phyloP scores from a whole-genome alignment of 2,888 invertebrate genomes.

The Beris chalybata region DNA sequence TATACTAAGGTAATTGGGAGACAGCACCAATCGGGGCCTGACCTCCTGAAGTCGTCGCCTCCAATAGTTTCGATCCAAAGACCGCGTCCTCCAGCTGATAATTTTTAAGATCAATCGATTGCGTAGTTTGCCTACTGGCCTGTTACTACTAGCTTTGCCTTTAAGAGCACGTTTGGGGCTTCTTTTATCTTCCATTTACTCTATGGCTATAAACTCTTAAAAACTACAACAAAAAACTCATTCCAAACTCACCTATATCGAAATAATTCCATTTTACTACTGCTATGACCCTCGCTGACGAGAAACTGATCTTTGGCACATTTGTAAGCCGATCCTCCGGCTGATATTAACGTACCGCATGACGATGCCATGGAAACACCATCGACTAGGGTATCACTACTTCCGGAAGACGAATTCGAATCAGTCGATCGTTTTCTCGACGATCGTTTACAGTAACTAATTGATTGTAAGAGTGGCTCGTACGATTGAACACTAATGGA shows the following conservation, averaged over 20 bases:
- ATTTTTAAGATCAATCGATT: too few relatives aligned
- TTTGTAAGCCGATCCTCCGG: constrained; percentile 60
- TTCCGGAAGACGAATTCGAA: constrained; percentile 39
- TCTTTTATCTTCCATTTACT: too few relatives aligned
- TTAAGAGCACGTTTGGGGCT: too few relatives aligned
- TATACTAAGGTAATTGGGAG: too few relatives aligned
- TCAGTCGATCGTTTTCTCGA: constrained; percentile 37
- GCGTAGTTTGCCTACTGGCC: too few relatives aligned
- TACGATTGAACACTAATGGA: constrained; percentile 33
- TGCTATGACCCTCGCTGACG: constrained; percentile 5
- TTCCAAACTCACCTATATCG: constrained; percentile 19
- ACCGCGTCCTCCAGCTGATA: too few relatives aligned
- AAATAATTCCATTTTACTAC: constrained; percentile 13
- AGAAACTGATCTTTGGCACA: constrained; percentile 51
- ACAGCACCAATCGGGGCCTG: too few relatives aligned
- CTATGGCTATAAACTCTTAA: too few relatives aligned
- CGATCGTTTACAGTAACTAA: constrained; percentile 32
- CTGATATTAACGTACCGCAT: constrained; percentile 61
- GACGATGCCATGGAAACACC: constrained; percentile 53
- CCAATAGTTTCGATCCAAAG: too few relatives aligned
- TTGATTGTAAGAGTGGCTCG: constrained; percentile 32
- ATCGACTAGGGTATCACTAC: constrained; percentile 42
- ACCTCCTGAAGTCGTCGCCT: too few relatives aligned
- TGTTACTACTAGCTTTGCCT: too few relatives aligned
- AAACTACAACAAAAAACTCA: too few relatives aligned